Evolutionary conservation across 2,888 invertebrate species (phyloP).

Genomic region (Mesorhabditis sp.): DNA sequence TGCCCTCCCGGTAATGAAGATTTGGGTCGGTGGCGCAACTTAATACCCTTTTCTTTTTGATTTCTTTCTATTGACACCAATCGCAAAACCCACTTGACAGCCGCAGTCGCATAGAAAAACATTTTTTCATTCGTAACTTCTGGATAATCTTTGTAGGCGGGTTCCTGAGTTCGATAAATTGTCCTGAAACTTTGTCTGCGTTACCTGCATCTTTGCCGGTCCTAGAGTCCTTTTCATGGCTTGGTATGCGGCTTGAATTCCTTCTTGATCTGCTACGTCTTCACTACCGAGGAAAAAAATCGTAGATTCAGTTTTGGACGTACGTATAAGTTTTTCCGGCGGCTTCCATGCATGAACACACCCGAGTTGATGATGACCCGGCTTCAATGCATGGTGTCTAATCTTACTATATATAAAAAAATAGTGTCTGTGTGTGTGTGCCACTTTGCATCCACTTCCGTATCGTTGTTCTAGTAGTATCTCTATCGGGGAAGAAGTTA

Average conservation of each 20-base stretch:
- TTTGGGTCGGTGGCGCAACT: background rate
- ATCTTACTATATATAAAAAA: no score
- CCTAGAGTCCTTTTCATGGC: background rate
- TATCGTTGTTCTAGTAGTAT: no score
- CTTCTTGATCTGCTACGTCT: background rate
- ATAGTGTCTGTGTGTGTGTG: no score
- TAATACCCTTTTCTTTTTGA: background rate
- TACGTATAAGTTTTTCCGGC: no score
- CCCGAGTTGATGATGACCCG: no score
- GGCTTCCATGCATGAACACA: no score
- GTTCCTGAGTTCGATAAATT: background rate
- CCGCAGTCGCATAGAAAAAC: slow-evolving; percentile 3
- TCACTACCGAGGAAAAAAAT: background rate
- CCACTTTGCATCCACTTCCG: no score
- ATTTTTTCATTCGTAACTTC: background rate
- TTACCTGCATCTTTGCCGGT: background rate
- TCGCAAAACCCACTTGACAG: background rate
- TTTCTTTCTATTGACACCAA: no score
- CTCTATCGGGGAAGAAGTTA: no score
- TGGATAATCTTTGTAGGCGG: background rate
- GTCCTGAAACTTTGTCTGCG: no score
- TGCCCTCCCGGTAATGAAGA: background rate
- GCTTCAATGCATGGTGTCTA: no score
- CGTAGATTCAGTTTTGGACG: no score
- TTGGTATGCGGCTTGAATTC: background rate